Percentiles rank a stretch among this genome's conserved stretches.
phyloP scores from a whole-genome alignment of 37 sponge, comb jelly and placozoan genomes.

The Spongilla lacustris region DNA sequence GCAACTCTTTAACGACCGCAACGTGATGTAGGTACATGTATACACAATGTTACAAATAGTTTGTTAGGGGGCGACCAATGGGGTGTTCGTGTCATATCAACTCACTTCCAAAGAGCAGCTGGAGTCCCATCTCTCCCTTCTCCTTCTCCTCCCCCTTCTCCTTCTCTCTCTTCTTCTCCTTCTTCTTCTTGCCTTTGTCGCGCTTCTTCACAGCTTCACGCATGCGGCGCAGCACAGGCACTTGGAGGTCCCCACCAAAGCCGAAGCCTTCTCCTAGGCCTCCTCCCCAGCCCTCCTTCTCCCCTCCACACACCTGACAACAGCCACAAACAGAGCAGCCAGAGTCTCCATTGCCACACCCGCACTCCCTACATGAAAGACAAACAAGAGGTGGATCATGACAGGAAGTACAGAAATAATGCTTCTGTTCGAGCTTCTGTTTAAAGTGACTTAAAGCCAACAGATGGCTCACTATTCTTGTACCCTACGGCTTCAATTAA shows the following conservation, averaged over 20 bases:
- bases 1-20: too few species aligned
- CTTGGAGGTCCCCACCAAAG: conserved; percentile 30
- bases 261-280: conserved; percentile 12
- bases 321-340: conserved; percentile 92
- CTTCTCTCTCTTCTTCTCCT: conserved; percentile 32
- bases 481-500: too few species aligned
- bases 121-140: conserved; percentile 52
- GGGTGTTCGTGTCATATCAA: too few species aligned
- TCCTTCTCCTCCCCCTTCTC: conserved; percentile 37
- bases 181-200: conserved; percentile 14
- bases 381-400: too few species aligned
- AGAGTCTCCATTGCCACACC: conserved; percentile 93
- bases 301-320: conserved; percentile 88
- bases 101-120: conserved; percentile 71
- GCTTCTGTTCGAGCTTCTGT: too few species aligned
- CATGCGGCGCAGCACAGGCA: conserved; percentile 2
- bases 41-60: too few species aligned
- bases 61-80: too few species aligned
- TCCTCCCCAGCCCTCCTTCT: conserved; percentile 66
- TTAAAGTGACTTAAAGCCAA: not conserved
- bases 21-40: too few species aligned
- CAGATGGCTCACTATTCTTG: not conserved
- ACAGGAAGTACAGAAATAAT: too few species aligned
- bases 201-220: conserved; percentile 9
- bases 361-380: conserved; percentile 74